These are phyloP conservation scores for Bombyx huttoni DNA, from an alignment of 2,888 invertebrate genomes.

Conservation along the genomic window DNA sequence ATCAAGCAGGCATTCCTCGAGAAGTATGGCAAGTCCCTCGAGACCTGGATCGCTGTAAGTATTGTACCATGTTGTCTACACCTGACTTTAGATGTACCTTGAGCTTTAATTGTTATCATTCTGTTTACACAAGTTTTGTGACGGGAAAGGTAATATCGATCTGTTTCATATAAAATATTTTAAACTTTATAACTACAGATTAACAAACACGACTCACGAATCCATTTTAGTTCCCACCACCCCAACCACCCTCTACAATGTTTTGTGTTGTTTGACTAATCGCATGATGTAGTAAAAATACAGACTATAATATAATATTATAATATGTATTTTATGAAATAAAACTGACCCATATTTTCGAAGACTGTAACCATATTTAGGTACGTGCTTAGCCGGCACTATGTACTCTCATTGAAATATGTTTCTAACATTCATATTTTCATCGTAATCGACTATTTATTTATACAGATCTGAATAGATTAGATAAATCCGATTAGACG, in stretches of 20 bases:
- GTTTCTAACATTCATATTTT: conserved; percentile 4
- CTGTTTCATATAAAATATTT: neutral
- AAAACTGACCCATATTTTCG: conserved; percentile 48
- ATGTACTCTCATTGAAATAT: conserved; percentile 5
- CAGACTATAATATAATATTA: conserved; percentile 3
- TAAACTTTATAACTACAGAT: neutral
- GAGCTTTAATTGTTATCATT: neutral
- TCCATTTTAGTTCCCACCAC: neutral
- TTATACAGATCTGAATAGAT: conserved; percentile 40
- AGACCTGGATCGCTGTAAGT: conserved; percentile 89
- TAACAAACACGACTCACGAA: neutral
- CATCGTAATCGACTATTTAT: conserved; percentile 1
- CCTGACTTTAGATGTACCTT: neutral
- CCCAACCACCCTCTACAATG: neutral
- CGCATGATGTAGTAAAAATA: conserved; percentile 4
- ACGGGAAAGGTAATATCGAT: neutral
- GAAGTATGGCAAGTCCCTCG: conserved; percentile 85
- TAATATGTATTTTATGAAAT: conserved; percentile 5
- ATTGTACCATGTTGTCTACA: conserved; percentile 4
- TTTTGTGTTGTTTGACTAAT: conserved; percentile 2
- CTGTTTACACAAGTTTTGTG: neutral
- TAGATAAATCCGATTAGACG: neutral
- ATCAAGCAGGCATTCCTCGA: conserved; percentile 92
- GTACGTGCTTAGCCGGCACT: neutral
- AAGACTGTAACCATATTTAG: conserved; percentile 7